phyloP scores from a whole-genome alignment of 2,113 vertebrate genomes.

The Hippocampus guttulatus region DNA sequence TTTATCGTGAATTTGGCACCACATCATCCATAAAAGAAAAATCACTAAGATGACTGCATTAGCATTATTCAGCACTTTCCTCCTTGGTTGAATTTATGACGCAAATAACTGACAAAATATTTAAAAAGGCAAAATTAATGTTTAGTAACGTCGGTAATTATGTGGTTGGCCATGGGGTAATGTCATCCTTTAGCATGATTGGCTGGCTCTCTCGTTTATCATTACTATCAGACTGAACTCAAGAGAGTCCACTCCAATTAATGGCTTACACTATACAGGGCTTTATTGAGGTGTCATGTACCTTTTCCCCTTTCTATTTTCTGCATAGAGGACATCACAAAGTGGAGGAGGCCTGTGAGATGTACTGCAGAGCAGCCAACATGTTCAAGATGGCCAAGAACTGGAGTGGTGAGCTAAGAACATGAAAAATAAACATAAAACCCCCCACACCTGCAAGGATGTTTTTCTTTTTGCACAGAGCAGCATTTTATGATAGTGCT shows the following conservation, averaged over 20 bases:
- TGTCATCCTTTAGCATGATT: constrained; percentile 30
- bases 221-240: constrained; percentile 25
- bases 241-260: background rate
- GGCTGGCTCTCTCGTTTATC: constrained; percentile 16
- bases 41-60: background rate
- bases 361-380: constrained; percentile 97
- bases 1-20: background rate
- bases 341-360: constrained; percentile 96
- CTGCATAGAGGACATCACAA: constrained; percentile 85
- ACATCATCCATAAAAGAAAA: background rate
- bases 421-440: background rate
- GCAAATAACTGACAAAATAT: background rate
- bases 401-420: constrained; percentile 83
- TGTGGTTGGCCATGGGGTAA: constrained; percentile 25
- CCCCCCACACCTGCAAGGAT: background rate
- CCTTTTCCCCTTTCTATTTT: constrained; percentile 16
- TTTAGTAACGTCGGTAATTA: constrained; percentile 12
- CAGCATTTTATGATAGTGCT: constrained; percentile 18
- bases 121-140: background rate
- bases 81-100: background rate
- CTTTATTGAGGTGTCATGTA: background rate
- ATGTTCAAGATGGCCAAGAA: constrained; percentile 99
- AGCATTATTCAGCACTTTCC: background rate
- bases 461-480: constrained; percentile 13
- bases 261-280: background rate